Evolutionary conservation across 2,888 invertebrate species (phyloP), one percentile per base, ranked within the genome.

Genomic region (Euplexia lucipara): DNA sequence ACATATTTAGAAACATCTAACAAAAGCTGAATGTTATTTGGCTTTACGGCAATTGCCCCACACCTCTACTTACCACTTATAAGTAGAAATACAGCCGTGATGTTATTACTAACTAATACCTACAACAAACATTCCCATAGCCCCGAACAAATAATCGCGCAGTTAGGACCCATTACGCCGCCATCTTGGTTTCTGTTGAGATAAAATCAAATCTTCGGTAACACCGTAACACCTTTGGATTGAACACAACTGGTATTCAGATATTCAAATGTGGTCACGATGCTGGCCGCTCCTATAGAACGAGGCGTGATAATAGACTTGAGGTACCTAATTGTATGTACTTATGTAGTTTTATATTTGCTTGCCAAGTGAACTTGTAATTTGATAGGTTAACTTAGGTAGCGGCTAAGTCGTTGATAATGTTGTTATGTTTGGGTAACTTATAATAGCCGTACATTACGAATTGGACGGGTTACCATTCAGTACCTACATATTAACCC

Each of bases 241-340:
- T 60, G 64, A 37, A 35, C 45, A 45, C 70, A 72, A 57, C 56
- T 71, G n/a, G 75, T 71, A 71, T 77, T 84, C 75, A 70, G 74
- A 20, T 78, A 83, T 84, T 84, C 83, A 84, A 78, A 84, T 83
- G 63, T 16, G 42, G 70, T 81, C 84, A 83, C 84, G 84, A 66
- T 26, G 72, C 58, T 60, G 45, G 47, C 70, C 68, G 54, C 65
- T 56, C 77, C 65, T 58, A 41, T 60, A 18, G 10, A 45, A 34
- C 44, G 22, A 70, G 74, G 82, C 77, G 83, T 77, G 81, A 82
- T 82, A 83, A 81, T 83, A 58, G 39, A 41, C 41, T 54, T 20
- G 8, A 12, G 7, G 61, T 61, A 12, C 5, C 57, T 61, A 71
- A 71, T 66, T 49, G 49, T 42, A 18, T 49, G n/a, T 35, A 12